Base-by-base conservation (phyloP, 2,113 vertebrate species). In the Uropsilus gracilis region DNA sequence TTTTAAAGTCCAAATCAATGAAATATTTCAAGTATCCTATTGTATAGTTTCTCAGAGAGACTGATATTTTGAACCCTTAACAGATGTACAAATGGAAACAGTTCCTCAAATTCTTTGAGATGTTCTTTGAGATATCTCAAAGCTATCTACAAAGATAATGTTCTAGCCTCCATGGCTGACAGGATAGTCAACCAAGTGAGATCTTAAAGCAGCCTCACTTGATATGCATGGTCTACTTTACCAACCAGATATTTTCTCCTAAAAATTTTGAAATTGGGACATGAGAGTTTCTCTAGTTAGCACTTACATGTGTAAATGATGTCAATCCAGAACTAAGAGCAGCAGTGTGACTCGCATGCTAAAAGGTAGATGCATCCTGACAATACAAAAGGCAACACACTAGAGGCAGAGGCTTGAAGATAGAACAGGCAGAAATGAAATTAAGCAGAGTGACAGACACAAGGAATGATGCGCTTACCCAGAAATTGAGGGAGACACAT, bases 1-100 rank as follows among this genome's bases (percentile, higher is more conserved):
- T 26, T 89, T 95, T 82, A 50, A 86, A 59, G 34, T 78, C 10
- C 83, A 81, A 94, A 69, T 88, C 59, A 89, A 69, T 30, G 73
- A 57, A 37, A 26, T 93, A 78, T 86, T 94, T 90, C 73, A 86
- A 53, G 50, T 73, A 64, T 32, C 18, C 13, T 95, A 75, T 89
- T 76, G 63, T 73, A 59, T 63, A 81, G 17, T 76, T 90, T 50
- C 71, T 91, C 91, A 34, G 32, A 46, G 37, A 94, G 91, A 37
- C 64, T n/a, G n/a, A 46, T 91, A 37, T 18, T 94, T 84, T 84
- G 50, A 24, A 44, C 8, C 3, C 24, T 78, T 46, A 80, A 34
- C 3, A 75, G 16, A 73, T 8, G 77, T 7, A 6, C 39, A 90
- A 57, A 73, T 63, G 63, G 18, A 61, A 24, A 61, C 14, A 0